Base-by-base conservation (phyloP, 92 coral and sea anemone species). In the Zoanthus gigantus region DNA sequence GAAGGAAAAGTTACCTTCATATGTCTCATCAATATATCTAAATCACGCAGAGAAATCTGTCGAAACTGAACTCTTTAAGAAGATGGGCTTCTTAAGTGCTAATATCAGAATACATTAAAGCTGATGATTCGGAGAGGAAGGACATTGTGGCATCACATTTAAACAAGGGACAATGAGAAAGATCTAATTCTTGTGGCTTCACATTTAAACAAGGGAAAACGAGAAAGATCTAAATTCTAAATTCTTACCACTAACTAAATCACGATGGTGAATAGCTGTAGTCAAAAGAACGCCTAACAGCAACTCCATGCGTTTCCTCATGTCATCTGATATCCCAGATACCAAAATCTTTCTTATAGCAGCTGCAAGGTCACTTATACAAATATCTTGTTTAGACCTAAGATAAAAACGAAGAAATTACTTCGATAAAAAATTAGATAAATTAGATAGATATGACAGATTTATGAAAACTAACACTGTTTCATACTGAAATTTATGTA, bases 261-360 rank as follows among this genome's bases (percentile, higher is more conserved):
- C 98, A 68, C 98, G 91, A 28, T 94, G 99, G 79, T 86, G 87
- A 12, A 95, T 74, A 58, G 94, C 93, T 57, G 88, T 78, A 73
- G 94, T 92, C 52, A 95, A 78, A 7, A 97, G 87, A 56, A 95
- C 74, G 23, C 89, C 92, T 16, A 94, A 63, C 29, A 93, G 76
- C 7, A 89, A 71, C 57, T 91, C 92, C 23, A 91, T 61, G 15
- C 94, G 94, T 85, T 77, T 90, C 72, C 56, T 86, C 46, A 76
- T 37, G 46, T 76, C 69, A 50, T 72, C 86, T 12, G 83, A 86
- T 72, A 75, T 72, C 37, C 74, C 88, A 44, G 53, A 78, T 37
- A 90, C 94, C 34, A 85, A n/a, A 76, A 57, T 91, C 87, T 88
- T 93, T 52, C 98, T 93, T 82, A 95, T 89, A 68, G 96, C 94